Evolutionary conservation across 1,140 invertebrate species (phyloP), one percentile per base, ranked within the genome.

Genomic region (Pogonomyrmex californicus): DNA sequence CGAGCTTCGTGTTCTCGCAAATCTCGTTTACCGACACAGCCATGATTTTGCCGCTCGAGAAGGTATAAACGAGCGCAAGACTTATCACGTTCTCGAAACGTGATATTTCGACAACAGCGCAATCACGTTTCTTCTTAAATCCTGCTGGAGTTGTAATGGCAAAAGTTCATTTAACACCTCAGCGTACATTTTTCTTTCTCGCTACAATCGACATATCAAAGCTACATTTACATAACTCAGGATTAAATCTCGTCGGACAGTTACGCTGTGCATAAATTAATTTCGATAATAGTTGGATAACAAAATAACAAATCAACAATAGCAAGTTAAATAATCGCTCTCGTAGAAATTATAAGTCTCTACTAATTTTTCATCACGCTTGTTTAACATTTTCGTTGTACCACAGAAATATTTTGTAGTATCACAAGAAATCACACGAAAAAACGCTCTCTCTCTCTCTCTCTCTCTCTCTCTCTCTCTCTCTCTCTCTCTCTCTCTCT

Each of bases 1-100:
- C 99, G 93, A 99, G 96, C 95, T 98, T 99, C 77, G 98, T 97
- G 96, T 98, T 98, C 96, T 99, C 98, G 96, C 97, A 98, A 95
- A 99, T 98, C 96, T 99, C 98, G 94, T 96, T 97, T 93, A 98
- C 96, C 92, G 97, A 97, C 92, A 98, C 97, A 95, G 97, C 97
- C 98, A 98, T 98, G 12, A 58, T 88, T 82, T 12, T 30, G 12
- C 14, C 9, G 12, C 2, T 60, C 23, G 14, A 12, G 7, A 23
- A 6, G 10, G 58, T 23, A 23, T 60, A 2, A 12, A 56, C 58
- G 6, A 56, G 12, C 10, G 9, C 36, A 36, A 65, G 17, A 60
- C 12, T 33, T 33, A 14, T 23, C 4, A 41, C 12, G 12, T 12
- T 44, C 23, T 60, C 12, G n/a, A 75, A 6, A 14, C 30, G 5